These are phyloP conservation scores for Epizoanthus ramosus DNA, from an alignment of 92 coral and sea anemone species.

Conservation along the genomic window DNA sequence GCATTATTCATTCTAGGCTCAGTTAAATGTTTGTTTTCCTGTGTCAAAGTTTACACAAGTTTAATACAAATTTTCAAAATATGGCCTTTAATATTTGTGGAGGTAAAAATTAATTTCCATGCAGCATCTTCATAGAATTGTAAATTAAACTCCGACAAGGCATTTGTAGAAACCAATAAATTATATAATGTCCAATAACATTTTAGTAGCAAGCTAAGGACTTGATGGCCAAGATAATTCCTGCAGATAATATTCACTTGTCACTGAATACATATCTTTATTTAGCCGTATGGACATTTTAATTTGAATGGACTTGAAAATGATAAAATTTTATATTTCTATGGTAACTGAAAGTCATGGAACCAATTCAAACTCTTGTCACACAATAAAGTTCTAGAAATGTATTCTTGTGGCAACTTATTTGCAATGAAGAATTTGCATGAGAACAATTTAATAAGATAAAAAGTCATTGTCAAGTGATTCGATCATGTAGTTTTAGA, in stretches of 20 bases:
- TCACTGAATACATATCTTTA: too few relatives aligned
- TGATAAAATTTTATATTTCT: background rate
- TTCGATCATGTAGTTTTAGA: background rate
- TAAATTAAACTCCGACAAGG: background rate
- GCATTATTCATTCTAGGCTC: background rate
- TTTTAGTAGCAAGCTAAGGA: too few relatives aligned
- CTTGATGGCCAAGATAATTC: background rate
- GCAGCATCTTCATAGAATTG: background rate
- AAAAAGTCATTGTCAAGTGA: background rate
- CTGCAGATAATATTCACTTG: background rate
- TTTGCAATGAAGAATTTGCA: constrained; percentile 18
- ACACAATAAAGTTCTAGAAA: background rate
- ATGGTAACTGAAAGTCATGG: constrained; percentile 29
- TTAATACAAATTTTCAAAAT: constrained; percentile 20
- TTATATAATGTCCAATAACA: too few relatives aligned
- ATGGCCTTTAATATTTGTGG: background rate
- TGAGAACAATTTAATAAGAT: background rate
- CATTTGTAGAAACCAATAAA: background rate
- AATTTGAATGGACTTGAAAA: background rate
- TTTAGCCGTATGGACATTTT: background rate
- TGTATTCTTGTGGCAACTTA: background rate
- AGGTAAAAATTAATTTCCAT: background rate
- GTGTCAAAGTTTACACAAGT: constrained; percentile 33
- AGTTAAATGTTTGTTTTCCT: constrained; percentile 13
- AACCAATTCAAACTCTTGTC: constrained; percentile 8